These are phyloP conservation scores for Nesidiocoris tenuis DNA, from an alignment of 2,888 invertebrate species.

Conservation along the genomic window DNA sequence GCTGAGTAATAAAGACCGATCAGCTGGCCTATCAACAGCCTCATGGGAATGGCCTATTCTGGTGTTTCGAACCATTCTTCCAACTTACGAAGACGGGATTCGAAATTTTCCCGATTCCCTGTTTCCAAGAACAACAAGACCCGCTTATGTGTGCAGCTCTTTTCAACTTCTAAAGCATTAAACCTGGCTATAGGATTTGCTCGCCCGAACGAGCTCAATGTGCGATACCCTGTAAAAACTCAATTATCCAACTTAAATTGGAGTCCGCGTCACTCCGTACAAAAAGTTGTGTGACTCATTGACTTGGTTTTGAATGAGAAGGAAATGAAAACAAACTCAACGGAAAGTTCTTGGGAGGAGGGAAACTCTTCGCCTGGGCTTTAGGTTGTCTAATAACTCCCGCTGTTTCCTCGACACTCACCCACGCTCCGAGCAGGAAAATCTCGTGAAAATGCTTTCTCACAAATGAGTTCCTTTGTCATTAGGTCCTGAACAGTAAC, in stretches of 20 bases:
- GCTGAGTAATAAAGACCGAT: no score
- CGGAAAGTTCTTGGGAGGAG: slow-evolving; percentile 16
- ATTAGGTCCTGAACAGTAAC: slow-evolving; percentile 1
- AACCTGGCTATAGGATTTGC: background rate
- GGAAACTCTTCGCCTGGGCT: slow-evolving; percentile 10
- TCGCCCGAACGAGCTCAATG: background rate
- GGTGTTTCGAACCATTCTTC: no score
- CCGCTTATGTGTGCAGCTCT: background rate
- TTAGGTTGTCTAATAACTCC: slow-evolving; percentile 35
- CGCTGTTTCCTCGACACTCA: slow-evolving; percentile 13
- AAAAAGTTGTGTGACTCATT: slow-evolving; percentile 25
- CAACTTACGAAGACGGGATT: no score
- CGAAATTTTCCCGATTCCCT: no score
- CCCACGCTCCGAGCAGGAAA: slow-evolving; percentile 11
- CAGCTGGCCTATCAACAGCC: no score
- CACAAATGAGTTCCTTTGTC: slow-evolving; percentile 29
- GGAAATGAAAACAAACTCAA: slow-evolving; percentile 38
- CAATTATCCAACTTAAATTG: slow-evolving; percentile 31
- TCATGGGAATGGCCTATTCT: no score
- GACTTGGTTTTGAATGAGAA: slow-evolving; percentile 3
- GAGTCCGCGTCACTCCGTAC: slow-evolving; percentile 9
- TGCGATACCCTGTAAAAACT: slow-evolving; percentile 10
- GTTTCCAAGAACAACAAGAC: no score
- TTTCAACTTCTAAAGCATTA: background rate
- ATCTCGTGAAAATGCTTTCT: slow-evolving; percentile 27